phyloP scores from a whole-genome alignment of 1,140 invertebrate genomes.

The Scaptomyza graminum region DNA sequence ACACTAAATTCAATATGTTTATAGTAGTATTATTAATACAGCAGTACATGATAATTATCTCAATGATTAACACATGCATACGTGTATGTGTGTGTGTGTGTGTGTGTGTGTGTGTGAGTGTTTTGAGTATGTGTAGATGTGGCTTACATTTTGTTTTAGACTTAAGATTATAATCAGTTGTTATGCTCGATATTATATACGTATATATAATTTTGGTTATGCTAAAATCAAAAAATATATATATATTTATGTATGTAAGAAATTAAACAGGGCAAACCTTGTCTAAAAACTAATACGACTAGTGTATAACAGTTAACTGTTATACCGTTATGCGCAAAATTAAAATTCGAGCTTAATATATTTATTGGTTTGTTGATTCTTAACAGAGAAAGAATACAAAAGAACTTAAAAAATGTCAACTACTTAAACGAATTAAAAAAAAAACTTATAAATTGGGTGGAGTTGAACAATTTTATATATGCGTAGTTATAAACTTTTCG shows the following conservation, averaged over 20 bases:
- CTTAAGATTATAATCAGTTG: constrained; percentile 43
- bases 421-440: constrained; percentile 68
- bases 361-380: not conserved
- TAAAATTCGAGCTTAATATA: constrained; percentile 25
- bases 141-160: constrained; percentile 55
- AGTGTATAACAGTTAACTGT: constrained; percentile 24
- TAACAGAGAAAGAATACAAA: constrained; percentile 22
- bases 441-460: constrained; percentile 80
- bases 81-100: constrained; percentile 37
- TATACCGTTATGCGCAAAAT: constrained; percentile 33
- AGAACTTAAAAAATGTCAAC: constrained; percentile 60
- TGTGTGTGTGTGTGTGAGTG: constrained; percentile 28
- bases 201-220: constrained; percentile 28
- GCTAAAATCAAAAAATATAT: constrained; percentile 32
- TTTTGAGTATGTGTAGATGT: constrained; percentile 9
- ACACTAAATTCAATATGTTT: constrained; percentile 45
- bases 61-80: constrained; percentile 63
- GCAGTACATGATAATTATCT: constrained; percentile 43
- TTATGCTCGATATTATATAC: constrained; percentile 18
- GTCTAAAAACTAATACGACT: constrained; percentile 21
- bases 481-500: constrained; percentile 3
- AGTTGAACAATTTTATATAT: constrained; percentile 66
- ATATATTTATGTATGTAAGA: not conserved
- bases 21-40: constrained; percentile 32
- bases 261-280: constrained; percentile 15